Evolutionary conservation across 2,888 invertebrate genomes (phyloP).

Genomic region (Atethmia centrago): DNA sequence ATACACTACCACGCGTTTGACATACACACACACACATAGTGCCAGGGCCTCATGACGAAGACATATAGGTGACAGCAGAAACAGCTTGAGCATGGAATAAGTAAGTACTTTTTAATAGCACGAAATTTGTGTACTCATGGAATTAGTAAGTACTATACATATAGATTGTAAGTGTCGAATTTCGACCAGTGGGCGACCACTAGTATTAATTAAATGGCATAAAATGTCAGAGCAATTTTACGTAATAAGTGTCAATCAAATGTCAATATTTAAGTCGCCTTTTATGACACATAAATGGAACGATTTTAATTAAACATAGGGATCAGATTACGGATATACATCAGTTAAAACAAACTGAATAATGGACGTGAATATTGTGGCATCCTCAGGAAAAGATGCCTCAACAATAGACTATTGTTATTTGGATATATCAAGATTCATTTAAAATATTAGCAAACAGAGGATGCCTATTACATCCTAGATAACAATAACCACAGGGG

Average conservation of each 20-base stretch:
- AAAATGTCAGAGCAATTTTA: constrained; percentile 26
- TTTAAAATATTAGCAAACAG: background rate
- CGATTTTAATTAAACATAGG: no score
- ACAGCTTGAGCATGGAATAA: no score
- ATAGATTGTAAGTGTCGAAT: no score
- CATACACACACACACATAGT: no score
- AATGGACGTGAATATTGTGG: background rate
- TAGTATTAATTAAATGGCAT: background rate
- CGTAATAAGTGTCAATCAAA: background rate
- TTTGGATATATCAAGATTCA: background rate
- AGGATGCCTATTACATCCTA: background rate
- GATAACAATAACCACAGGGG: background rate
- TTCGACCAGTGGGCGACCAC: no score
- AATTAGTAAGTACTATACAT: no score
- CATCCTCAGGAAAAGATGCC: background rate
- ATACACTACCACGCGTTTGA: no score
- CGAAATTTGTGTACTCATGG: no score
- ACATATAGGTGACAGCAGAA: no score
- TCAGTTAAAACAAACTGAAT: background rate
- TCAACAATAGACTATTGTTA: background rate
- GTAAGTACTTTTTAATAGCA: no score
- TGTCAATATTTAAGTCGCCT: constrained; percentile 20
- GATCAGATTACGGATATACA: background rate
- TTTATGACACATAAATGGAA: no score
- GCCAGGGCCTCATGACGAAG: no score